Evolutionary conservation across 1,140 invertebrate species (phyloP).

Genomic region (Drosophila dunni): DNA sequence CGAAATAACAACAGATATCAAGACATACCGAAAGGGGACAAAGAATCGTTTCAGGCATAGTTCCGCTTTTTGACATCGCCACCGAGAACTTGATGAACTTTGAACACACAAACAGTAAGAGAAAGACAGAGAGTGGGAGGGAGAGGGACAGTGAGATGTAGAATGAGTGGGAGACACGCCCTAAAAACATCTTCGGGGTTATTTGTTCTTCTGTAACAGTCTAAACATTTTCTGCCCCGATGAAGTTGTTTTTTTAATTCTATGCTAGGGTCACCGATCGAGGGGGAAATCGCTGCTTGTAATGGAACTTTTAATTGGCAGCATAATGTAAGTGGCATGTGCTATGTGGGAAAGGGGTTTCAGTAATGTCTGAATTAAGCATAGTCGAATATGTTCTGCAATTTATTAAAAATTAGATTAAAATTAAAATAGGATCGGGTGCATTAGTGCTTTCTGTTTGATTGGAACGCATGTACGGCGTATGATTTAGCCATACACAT

Average conservation of each 20-base stretch:
- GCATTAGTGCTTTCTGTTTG: no score
- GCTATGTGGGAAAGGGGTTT: conserved; percentile 6
- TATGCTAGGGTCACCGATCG: conserved; percentile 50
- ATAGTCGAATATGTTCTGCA: no score
- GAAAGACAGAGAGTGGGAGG: not conserved
- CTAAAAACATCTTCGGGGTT: conserved; percentile 43
- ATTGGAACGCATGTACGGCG: no score
- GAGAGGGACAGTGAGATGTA: conserved; percentile 8
- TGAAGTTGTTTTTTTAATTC: conserved; percentile 64
- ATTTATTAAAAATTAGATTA: no score
- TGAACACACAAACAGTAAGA: conserved; percentile 10
- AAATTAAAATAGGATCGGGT: no score
- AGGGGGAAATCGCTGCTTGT: conserved; percentile 33
- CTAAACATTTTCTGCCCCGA: conserved; percentile 56
- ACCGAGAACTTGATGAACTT: conserved; percentile 54
- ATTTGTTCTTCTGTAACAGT: conserved; percentile 40
- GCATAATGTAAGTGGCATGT: conserved; percentile 21
- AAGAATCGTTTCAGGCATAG: conserved; percentile 65
- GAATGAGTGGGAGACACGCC: conserved; percentile 33
- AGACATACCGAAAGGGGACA: conserved; percentile 25
- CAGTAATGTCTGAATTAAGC: not conserved
- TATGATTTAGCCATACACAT: no score
- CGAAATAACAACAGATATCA: conserved; percentile 51
- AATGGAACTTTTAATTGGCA: conserved; percentile 64
- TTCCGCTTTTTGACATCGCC: conserved; percentile 56